Evolutionary conservation across 2,113 vertebrate species (phyloP).

Genomic region (Tringa solitaria): DNA sequence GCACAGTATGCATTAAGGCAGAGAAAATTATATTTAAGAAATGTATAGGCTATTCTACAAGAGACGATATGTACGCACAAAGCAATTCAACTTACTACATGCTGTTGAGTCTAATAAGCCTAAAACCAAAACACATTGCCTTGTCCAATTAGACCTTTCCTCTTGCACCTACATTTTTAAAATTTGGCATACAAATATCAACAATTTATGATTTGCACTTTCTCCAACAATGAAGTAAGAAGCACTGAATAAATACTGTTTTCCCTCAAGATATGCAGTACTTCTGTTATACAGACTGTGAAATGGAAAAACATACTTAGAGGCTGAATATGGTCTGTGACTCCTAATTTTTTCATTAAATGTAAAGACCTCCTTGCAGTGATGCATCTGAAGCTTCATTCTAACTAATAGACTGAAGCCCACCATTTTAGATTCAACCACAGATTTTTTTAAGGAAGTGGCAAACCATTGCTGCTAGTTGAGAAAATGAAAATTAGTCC

Average conservation of each 20-base stretch:
- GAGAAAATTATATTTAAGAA: background rate
- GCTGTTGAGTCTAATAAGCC: background rate
- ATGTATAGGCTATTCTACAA: background rate
- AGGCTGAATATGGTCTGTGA: slow-evolving; percentile 7
- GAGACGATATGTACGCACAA: background rate
- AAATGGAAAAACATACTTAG: slow-evolving; percentile 55
- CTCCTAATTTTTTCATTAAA: slow-evolving; percentile 50
- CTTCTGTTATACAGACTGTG: slow-evolving; percentile 26
- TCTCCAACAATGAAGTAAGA: slow-evolving; percentile 25
- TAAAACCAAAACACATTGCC: slow-evolving; percentile 43
- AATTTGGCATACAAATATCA: background rate
- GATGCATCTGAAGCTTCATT: slow-evolving; percentile 44
- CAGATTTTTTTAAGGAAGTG: slow-evolving; percentile 65
- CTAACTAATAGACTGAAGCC: slow-evolving; percentile 45
- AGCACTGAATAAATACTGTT: slow-evolving; percentile 41
- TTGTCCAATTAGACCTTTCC: background rate
- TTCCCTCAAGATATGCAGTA: slow-evolving; percentile 17
- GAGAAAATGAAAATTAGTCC: slow-evolving; percentile 75
- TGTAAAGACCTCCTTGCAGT: slow-evolving; percentile 35
- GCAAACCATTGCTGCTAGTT: slow-evolving; percentile 62
- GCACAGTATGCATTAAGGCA: background rate
- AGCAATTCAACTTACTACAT: background rate
- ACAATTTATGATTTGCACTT: slow-evolving; percentile 19
- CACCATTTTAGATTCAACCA: slow-evolving; percentile 51
- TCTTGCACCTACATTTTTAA: background rate